Evolutionary conservation across 2,888 invertebrate genomes (phyloP), one percentile per base, ranked within the genome.

Genomic region (Bedellia somnulentella): DNA sequence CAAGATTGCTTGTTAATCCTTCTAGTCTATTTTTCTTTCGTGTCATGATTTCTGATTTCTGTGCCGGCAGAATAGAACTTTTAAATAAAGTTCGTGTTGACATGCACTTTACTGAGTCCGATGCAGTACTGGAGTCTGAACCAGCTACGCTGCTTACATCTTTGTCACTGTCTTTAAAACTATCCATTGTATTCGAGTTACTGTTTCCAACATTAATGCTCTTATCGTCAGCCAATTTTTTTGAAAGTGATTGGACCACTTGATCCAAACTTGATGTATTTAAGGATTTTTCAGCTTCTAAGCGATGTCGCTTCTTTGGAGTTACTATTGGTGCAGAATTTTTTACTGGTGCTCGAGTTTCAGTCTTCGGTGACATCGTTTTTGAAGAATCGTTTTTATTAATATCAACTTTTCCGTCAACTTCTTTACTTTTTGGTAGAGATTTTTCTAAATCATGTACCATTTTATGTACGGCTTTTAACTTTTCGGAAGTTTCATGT

Each of bases 221-320:
- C 46, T 68, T 70, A 15, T 75, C 73, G 35, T 75, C 71, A 2
- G 68, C 59, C 35, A 77, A 36, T 37, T 77, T 77, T 44, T 75
- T 76, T 6, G 76, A 73, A 25, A 78, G 45, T 5, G 73, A 68
- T 40, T 73, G 75, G 3, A 77, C 77, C 2, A 77, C 77, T 44
- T 63, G 60, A 45, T 76, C 73, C 34, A 78, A 53, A 33, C 56
- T 66, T 5, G 66, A 57, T 42, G 59, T 52, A 28, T 59, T 49
- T 24, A 64, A 50, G 21, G 54, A 60, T 42, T 68, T 73, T 23
- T 81, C 80, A 14, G 80, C 73, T 59, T 87, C 87, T 29, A 85
- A 46, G 37, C 87, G 64, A 46, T 87, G 87, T 1, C 87, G 73
- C 46, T 88, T 88, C 46, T 87, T 88, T 1, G 87, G 87, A 1